Evolutionary conservation across 2,113 vertebrate species (phyloP).

Genomic region (Grantiella picta): DNA sequence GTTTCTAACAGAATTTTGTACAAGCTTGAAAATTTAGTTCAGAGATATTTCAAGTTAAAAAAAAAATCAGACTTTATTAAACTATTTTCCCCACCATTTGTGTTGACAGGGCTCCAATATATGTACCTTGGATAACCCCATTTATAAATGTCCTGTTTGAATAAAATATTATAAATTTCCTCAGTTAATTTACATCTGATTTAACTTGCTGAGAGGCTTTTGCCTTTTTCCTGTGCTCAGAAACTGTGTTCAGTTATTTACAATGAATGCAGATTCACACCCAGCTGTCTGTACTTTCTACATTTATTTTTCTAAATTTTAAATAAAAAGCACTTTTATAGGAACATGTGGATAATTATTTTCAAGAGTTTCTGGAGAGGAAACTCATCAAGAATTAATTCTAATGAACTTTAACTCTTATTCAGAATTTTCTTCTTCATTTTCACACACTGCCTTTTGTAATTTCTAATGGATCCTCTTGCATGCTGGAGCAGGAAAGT

Average conservation of each 20-base stretch:
- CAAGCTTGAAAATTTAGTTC: background rate
- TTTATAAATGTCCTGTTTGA: background rate
- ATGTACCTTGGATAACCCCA: background rate
- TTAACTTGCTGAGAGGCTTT: background rate
- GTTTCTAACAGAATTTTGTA: background rate
- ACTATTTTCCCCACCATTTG: background rate
- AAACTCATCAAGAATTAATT: conserved; percentile 33
- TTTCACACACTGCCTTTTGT: background rate
- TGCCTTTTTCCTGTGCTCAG: background rate
- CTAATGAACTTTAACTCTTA: background rate
- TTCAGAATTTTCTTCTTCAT: background rate
- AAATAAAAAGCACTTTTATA: background rate
- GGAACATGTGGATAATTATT: background rate
- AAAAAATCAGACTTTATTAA: background rate
- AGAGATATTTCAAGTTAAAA: background rate
- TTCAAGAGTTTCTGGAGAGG: conserved; percentile 7
- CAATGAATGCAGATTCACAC: background rate
- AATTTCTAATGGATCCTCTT: background rate
- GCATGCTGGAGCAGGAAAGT: background rate
- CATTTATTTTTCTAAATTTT: background rate
- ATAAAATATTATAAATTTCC: background rate
- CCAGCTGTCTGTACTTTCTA: background rate
- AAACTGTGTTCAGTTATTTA: background rate
- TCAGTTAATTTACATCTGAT: background rate
- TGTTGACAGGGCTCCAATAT: background rate